Conservation (phyloP, 2,888 invertebrate species). For the Agonopterix heracliana region DNA sequence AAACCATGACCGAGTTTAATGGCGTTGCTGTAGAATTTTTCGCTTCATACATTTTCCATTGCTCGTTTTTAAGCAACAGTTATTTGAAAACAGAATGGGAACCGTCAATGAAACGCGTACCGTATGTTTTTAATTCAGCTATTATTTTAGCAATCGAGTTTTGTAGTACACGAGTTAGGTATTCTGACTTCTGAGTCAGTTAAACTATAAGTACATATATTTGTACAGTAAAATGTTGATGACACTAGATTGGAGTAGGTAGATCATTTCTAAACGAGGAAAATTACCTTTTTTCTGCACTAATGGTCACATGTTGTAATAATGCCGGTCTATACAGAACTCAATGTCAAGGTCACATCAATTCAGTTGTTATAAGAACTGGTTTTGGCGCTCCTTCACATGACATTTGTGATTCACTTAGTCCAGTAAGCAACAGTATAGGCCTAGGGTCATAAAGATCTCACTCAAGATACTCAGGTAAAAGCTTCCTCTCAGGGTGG, state of each 20-base stretch:
- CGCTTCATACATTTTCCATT: conserved; percentile 6
- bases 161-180: background rate
- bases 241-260: background rate
- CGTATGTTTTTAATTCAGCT: background rate
- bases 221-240: background rate
- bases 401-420: too few species aligned
- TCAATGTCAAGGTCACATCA: conserved; percentile 7
- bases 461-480: too few species aligned
- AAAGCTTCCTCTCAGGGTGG: too few species aligned
- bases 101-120: background rate
- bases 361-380: background rate
- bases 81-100: background rate
- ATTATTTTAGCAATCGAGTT: background rate
- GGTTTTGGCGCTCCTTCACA: background rate
- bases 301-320: background rate
- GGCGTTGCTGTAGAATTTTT: conserved; percentile 1
- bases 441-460: too few species aligned
- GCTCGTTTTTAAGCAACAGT: conserved; percentile 4
- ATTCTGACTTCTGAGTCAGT: conserved; percentile 3
- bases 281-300: conserved; percentile 8
- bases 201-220: background rate
- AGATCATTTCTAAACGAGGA: conserved; percentile 2
- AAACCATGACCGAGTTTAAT: conserved; percentile 20
- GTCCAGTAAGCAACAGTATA: too few species aligned
- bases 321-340: background rate